phyloP scores from a whole-genome alignment of 2,888 invertebrate species.

The Polyommatus iphigenia region DNA sequence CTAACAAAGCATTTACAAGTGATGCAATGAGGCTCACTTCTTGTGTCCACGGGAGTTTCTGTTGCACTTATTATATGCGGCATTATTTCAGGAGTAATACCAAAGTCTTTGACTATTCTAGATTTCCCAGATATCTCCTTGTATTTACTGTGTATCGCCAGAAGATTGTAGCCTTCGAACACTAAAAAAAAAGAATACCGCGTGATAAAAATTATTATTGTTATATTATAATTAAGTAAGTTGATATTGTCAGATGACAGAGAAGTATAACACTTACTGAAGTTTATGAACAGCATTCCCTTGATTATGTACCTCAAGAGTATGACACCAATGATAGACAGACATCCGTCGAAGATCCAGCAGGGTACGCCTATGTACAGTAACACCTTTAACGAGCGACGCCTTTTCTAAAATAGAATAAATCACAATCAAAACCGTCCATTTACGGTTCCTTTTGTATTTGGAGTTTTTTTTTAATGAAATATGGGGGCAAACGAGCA shows the following conservation, averaged over 20 bases:
- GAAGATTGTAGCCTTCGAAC: slow-evolving; percentile 38
- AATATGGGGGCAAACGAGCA: too few species aligned
- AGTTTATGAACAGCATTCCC: slow-evolving; percentile 28
- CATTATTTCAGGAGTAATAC: neutral
- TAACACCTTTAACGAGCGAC: slow-evolving; percentile 33
- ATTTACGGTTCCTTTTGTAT: too few species aligned
- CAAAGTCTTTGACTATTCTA: slow-evolving; percentile 29
- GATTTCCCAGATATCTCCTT: slow-evolving; percentile 37
- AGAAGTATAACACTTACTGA: slow-evolving; percentile 33
- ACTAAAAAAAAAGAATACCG: slow-evolving; percentile 33
- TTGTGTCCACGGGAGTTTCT: neutral
- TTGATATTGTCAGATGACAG: neutral
- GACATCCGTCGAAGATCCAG: slow-evolving; percentile 34
- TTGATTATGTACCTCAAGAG: neutral
- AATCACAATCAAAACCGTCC: neutral
- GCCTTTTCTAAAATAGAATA: slow-evolving; percentile 34
- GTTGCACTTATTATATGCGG: neutral
- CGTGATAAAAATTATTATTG: too few species aligned
- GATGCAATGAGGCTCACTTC: slow-evolving; percentile 6
- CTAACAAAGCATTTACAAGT: slow-evolving; percentile 22
- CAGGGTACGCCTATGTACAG: slow-evolving; percentile 35
- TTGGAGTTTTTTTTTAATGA: too few species aligned
- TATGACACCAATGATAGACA: slow-evolving; percentile 30
- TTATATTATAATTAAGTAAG: too few species aligned
- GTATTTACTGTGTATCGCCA: slow-evolving; percentile 38